These are phyloP conservation scores for Sphinx pinastri DNA, from an alignment of 2,888 invertebrate species.

Conservation along the genomic window DNA sequence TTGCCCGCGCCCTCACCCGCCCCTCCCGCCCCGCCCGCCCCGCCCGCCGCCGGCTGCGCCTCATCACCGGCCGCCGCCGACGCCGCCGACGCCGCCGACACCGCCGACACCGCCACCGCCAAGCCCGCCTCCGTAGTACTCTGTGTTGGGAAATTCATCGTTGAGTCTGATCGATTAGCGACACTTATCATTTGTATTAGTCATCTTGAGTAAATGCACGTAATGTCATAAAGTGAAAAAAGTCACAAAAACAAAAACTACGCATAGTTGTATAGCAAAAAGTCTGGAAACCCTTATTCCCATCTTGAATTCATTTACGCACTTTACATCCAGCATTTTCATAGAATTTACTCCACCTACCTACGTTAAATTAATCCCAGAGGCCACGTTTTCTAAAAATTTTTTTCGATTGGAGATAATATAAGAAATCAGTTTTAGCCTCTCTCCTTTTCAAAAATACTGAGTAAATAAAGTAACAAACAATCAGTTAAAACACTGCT, in stretches of 20 bases:
- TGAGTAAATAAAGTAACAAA: no score
- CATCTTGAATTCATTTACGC: neutral
- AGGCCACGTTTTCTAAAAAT: no score
- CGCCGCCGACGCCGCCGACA: constrained; percentile 45
- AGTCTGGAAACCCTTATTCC: neutral
- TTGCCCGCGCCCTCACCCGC: constrained; percentile 71
- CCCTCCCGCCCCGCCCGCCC: constrained; percentile 42
- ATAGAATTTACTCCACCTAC: no score
- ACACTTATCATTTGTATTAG: neutral
- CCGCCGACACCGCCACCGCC: constrained; percentile 61
- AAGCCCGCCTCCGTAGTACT: constrained; percentile 81
- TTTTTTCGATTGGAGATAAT: no score
- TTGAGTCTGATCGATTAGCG: constrained; percentile 4
- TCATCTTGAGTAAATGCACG: neutral
- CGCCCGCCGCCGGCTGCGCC: constrained; percentile 37
- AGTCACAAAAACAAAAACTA: constrained; percentile 14
- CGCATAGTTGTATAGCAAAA: neutral
- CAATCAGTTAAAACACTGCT: neutral
- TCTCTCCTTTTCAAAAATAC: no score
- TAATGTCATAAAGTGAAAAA: neutral
- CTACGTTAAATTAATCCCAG: no score
- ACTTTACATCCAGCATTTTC: neutral
- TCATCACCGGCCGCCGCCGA: constrained; percentile 51
- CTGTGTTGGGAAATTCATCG: constrained; percentile 46
- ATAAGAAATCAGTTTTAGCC: no score